phyloP scores from a whole-genome alignment of 2,113 vertebrate species.

The Ochotona princeps region DNA sequence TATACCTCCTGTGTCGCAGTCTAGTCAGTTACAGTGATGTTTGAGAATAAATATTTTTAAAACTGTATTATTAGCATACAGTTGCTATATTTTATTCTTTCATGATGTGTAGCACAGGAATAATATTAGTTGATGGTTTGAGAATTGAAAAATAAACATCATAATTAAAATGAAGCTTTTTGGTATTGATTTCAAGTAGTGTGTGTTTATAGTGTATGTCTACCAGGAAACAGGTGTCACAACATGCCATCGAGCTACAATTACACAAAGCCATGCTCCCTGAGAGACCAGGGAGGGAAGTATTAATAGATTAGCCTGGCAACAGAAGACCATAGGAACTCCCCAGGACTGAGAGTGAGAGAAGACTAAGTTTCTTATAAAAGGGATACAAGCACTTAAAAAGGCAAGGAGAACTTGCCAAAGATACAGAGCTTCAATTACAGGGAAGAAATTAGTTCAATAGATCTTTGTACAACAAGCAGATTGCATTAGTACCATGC shows the following conservation, averaged over 20 bases:
- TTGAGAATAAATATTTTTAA: constrained; percentile 57
- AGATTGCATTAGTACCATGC: not conserved
- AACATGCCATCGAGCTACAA: not conserved
- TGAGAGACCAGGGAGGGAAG: not conserved
- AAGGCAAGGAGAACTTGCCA: not conserved
- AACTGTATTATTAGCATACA: not conserved
- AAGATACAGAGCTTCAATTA: not conserved
- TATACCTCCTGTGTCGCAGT: not conserved
- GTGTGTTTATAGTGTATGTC: not conserved
- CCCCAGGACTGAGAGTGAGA: not conserved
- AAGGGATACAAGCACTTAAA: not conserved
- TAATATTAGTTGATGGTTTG: constrained; percentile 11
- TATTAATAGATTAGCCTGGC: not conserved
- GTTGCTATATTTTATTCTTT: not conserved
- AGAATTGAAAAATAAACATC: not conserved
- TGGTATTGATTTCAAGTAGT: not conserved
- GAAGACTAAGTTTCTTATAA: not conserved
- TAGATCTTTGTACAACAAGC: not conserved
- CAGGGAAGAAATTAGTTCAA: not conserved
- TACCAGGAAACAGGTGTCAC: not conserved
- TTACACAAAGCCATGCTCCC: not conserved
- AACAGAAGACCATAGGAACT: not conserved
- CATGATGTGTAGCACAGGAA: not conserved
- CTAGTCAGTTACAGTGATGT: not conserved
- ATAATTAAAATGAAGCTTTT: not conserved